These are phyloP conservation scores for Quadroppia sp. DNA, from an alignment of 2,888 invertebrate genomes.

Conservation along the genomic window DNA sequence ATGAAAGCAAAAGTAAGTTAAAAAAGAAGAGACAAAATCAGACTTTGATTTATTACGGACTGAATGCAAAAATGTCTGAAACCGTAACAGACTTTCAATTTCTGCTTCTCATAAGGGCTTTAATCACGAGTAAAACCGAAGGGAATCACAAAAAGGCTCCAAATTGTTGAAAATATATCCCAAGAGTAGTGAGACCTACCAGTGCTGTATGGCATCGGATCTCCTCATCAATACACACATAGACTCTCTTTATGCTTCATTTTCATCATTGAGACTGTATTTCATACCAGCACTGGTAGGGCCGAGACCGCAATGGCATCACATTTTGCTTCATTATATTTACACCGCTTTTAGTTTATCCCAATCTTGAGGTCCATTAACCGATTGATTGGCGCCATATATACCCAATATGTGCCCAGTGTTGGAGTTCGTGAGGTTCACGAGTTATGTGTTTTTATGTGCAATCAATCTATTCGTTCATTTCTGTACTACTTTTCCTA, in stretches of 20 bases:
- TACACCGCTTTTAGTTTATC: neutral
- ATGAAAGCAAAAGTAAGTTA: neutral
- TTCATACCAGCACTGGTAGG: neutral
- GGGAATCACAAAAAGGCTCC: neutral
- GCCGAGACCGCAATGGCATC: conserved; percentile 13
- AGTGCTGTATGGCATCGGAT: conserved; percentile 1
- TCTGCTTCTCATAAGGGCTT: conserved; percentile 17
- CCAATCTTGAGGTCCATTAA: conserved; percentile 19
- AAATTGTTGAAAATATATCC: conserved; percentile 31
- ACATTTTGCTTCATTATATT: conserved; percentile 34
- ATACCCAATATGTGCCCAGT: neutral
- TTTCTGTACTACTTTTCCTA: neutral
- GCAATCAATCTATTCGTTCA: conserved; percentile 28
- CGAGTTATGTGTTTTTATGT: conserved; percentile 6
- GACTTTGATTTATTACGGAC: neutral
- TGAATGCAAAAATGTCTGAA: conserved; percentile 13
- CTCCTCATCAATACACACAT: conserved; percentile 1
- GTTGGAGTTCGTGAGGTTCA: conserved; percentile 25
- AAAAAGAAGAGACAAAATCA: neutral
- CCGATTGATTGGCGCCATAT: conserved; percentile 35
- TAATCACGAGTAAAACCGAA: conserved; percentile 16
- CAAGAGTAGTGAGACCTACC: conserved; percentile 21
- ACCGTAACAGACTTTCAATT: conserved; percentile 36
- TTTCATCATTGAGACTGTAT: neutral
- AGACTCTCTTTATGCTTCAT: neutral